Evolutionary conservation across 2,113 vertebrate species (phyloP).

Genomic region (Corynorhinus townsendii): DNA sequence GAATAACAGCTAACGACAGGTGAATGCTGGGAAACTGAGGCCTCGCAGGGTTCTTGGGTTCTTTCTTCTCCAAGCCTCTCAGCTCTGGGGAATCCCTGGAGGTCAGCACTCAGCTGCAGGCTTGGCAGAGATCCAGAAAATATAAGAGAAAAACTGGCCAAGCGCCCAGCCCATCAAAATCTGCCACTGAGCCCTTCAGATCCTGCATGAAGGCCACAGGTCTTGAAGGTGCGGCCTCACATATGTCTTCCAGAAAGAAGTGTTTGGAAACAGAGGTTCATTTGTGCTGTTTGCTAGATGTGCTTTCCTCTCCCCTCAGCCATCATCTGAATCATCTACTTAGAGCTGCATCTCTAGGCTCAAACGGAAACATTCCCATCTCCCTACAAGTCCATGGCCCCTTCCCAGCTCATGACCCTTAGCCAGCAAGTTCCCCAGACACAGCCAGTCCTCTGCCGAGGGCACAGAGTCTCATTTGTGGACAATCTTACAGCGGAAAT

Average conservation of each 20-base stretch:
- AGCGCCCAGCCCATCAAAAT: constrained; percentile 27
- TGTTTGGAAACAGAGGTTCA: neutral
- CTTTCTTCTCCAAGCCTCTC: neutral
- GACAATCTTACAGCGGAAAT: neutral
- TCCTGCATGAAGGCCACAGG: neutral
- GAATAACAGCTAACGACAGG: neutral
- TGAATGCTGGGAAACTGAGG: neutral
- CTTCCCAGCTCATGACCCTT: neutral
- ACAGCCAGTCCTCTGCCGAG: neutral
- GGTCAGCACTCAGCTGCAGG: neutral
- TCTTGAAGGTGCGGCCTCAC: neutral
- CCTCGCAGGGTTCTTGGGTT: neutral
- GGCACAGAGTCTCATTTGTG: neutral
- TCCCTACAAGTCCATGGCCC: neutral
- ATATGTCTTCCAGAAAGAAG: constrained; percentile 36
- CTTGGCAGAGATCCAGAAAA: neutral
- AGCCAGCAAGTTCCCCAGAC: neutral
- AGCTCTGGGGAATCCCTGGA: neutral
- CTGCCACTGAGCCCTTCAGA: neutral
- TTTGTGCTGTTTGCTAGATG: neutral
- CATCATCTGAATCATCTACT: neutral
- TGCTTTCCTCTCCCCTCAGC: neutral
- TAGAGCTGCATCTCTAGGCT: neutral
- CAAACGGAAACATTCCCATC: neutral
- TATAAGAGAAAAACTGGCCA: constrained; percentile 29